Evolutionary conservation across 2,113 vertebrate genomes (phyloP).

Genomic region (Lepidothrix coronata): DNA sequence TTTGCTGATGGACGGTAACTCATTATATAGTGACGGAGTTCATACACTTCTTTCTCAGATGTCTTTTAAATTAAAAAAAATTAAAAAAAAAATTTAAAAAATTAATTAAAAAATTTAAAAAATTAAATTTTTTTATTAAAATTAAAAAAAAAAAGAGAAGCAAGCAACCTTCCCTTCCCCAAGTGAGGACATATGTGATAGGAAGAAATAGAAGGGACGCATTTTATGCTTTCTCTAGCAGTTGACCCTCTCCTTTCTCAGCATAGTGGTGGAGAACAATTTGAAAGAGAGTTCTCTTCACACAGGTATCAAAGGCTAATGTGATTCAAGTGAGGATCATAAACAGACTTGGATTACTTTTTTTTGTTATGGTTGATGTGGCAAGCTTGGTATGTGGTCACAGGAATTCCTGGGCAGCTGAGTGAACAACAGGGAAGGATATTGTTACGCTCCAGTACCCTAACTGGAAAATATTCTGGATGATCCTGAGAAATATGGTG

Average conservation of each 20-base stretch:
- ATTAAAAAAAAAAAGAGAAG: not conserved
- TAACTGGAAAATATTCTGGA: not conserved
- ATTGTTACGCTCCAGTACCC: not conserved
- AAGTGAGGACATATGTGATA: not conserved
- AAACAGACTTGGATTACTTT: not conserved
- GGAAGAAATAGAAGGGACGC: not conserved
- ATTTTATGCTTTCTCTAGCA: not conserved
- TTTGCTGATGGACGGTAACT: not conserved
- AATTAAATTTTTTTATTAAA: too few relatives aligned
- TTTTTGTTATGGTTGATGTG: not conserved
- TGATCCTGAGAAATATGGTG: not conserved
- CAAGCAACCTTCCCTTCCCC: not conserved
- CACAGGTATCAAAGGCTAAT: not conserved
- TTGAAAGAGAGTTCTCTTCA: not conserved
- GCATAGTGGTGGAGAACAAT: not conserved
- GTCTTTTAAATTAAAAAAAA: not conserved
- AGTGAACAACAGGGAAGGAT: not conserved
- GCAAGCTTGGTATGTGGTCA: not conserved
- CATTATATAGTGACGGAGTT: not conserved
- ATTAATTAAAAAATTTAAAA: too few relatives aligned
- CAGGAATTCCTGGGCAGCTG: not conserved
- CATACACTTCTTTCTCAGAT: not conserved
- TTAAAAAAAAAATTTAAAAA: not conserved
- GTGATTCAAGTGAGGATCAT: not conserved
- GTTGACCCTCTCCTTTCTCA: not conserved